Evolutionary conservation across 2,888 invertebrate species (phyloP).

Genomic region (Nephrotoma appendiculata): DNA sequence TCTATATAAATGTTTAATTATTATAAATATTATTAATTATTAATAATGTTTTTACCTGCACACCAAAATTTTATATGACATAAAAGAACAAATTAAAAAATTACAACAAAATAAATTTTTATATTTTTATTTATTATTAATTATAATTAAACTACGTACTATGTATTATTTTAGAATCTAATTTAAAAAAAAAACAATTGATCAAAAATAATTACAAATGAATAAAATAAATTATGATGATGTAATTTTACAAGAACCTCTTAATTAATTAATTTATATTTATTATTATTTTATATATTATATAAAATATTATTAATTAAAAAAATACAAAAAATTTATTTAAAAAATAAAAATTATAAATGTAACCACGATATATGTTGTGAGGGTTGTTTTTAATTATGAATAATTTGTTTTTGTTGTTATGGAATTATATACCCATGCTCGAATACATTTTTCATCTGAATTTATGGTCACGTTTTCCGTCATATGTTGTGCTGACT

Average conservation of each 20-base stretch:
- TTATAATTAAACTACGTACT: background rate
- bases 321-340: background rate
- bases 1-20: background rate
- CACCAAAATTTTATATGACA: background rate
- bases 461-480: background rate
- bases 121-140: background rate
- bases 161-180: background rate
- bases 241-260: background rate
- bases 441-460: background rate
- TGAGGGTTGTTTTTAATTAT: background rate
- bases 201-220: background rate
- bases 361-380: background rate
- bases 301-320: background rate
- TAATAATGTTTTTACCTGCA: background rate
- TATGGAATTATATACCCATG: background rate
- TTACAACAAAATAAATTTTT: background rate
- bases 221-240: background rate
- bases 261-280: background rate
- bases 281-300: background rate
- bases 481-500: background rate
- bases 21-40: background rate
- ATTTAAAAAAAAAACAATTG: background rate
- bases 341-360: background rate
- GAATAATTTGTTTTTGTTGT: background rate
- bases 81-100: background rate